These are phyloP conservation scores for Chloroceryle amazona DNA, from an alignment of 2,797 vertebrate species.

Conservation along the genomic window DNA sequence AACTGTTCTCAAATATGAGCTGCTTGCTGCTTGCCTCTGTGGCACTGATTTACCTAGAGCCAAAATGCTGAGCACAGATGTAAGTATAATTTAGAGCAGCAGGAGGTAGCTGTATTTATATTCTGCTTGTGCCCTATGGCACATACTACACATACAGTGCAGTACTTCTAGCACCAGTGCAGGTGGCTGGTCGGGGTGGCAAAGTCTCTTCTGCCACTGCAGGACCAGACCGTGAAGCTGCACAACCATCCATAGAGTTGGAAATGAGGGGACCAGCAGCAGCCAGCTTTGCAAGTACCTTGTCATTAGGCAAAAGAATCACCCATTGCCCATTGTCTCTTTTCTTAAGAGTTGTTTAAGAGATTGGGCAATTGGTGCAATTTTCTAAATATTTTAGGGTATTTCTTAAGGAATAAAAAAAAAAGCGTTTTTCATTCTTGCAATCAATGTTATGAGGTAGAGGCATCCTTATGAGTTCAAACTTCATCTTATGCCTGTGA, in stretches of 20 bases:
- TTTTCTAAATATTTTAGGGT: neutral
- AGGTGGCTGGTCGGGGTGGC: neutral
- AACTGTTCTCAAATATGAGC: neutral
- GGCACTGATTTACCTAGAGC: neutral
- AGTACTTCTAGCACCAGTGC: neutral
- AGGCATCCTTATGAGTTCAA: neutral
- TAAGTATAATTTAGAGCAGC: neutral
- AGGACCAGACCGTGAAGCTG: neutral
- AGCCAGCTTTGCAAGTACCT: neutral
- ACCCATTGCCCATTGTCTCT: neutral
- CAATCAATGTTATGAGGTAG: neutral
- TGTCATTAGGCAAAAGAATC: neutral
- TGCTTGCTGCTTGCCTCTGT: neutral
- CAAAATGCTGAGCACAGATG: neutral
- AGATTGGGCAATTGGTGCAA: fast-evolving
- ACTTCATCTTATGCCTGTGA: neutral
- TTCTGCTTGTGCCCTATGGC: neutral
- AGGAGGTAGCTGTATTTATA: neutral
- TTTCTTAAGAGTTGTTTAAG: neutral
- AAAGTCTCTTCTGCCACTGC: neutral
- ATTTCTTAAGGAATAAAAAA: neutral
- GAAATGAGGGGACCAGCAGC: neutral
- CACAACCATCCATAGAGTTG: fast-evolving
- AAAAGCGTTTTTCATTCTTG: neutral
- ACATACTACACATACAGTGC: fast-evolving